Evolutionary conservation across 2,113 vertebrate genomes (phyloP).

Genomic region (Leptocoma aspasia): DNA sequence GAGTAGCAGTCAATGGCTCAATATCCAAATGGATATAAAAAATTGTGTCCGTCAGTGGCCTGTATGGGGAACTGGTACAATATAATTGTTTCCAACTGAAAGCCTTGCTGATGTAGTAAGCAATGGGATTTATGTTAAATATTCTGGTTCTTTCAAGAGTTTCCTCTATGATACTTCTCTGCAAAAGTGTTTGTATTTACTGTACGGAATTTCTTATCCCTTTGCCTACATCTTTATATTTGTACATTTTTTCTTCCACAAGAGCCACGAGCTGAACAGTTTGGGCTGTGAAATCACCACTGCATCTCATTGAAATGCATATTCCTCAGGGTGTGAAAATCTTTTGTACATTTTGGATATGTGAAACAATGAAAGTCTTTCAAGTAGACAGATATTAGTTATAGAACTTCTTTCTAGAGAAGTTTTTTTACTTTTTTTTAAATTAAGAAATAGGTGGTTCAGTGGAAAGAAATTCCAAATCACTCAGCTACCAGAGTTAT

Average conservation of each 20-base stretch:
- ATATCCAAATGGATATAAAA: neutral
- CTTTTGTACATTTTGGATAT: neutral
- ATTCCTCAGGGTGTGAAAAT: neutral
- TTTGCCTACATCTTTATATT: neutral
- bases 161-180: neutral
- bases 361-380: neutral
- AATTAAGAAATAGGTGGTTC: neutral
- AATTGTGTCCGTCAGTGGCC: neutral
- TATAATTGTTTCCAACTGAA: neutral
- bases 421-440: no score
- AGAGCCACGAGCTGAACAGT: neutral
- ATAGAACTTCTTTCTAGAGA: neutral
- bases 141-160: neutral
- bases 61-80: neutral
- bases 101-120: neutral
- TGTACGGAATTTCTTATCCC: neutral
- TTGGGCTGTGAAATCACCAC: neutral
- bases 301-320: neutral
- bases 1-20: accelerated
- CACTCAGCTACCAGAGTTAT: neutral
- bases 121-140: neutral
- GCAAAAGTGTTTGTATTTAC: neutral
- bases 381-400: neutral
- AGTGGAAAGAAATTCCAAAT: neutral
- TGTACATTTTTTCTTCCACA: neutral